Conservation (phyloP, 1,140 invertebrate species). For the Brachionus calyciflorus region DNA sequence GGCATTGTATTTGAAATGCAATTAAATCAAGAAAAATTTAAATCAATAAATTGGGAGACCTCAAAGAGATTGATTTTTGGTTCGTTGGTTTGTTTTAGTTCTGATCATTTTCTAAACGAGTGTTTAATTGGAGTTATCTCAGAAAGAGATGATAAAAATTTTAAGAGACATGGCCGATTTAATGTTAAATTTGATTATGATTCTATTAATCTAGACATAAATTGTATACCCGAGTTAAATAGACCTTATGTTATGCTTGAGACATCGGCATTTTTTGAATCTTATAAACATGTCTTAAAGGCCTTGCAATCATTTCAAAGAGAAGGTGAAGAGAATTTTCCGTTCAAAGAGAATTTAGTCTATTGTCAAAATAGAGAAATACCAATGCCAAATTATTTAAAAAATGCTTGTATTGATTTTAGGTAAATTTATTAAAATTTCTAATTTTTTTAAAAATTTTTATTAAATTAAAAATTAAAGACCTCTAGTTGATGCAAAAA, state of each 20-base stretch:
- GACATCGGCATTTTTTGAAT: conserved; percentile 62
- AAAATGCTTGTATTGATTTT: conserved; percentile 9
- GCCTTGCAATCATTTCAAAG: conserved; percentile 51
- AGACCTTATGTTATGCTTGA: conserved; percentile 57
- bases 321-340: conserved; percentile 50
- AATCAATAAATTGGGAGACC: conserved; percentile 50
- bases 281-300: conserved; percentile 60
- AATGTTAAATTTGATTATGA: conserved; percentile 31
- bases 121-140: conserved; percentile 25
- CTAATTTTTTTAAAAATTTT: too few relatives aligned
- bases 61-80: conserved; percentile 68
- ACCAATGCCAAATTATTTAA: conserved; percentile 35
- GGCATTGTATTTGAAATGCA: conserved; percentile 48
- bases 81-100: conserved; percentile 24
- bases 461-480: too few relatives aligned
- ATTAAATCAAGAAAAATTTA: conserved; percentile 46
- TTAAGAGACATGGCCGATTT: conserved; percentile 3
- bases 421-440: not conserved
- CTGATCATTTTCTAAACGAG: conserved; percentile 15
- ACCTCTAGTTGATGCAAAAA: not conserved
- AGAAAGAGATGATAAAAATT: conserved; percentile 8
- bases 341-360: conserved; percentile 56
- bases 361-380: conserved; percentile 47
- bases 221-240: not conserved
- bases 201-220: not conserved